Evolutionary conservation across 2,113 vertebrate species (phyloP).

Genomic region (Pachyramphus minor): DNA sequence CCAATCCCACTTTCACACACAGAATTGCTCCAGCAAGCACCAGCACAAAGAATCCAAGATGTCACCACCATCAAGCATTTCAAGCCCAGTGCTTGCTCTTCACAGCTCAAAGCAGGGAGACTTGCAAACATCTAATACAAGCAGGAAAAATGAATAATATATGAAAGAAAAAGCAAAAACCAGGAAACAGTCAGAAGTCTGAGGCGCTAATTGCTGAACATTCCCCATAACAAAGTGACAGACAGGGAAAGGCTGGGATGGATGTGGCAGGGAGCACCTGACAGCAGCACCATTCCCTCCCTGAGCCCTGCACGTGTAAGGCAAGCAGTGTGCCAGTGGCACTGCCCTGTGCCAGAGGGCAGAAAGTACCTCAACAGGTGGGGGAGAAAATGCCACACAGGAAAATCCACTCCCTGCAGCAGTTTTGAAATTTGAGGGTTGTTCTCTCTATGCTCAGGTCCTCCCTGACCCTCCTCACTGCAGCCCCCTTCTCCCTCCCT

Average conservation of each 20-base stretch:
- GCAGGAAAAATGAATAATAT: slow-evolving; percentile 63
- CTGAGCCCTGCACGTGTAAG: accelerated
- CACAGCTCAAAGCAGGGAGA: slow-evolving; percentile 34
- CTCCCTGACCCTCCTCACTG: neutral
- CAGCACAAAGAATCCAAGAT: neutral
- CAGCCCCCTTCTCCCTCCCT: neutral
- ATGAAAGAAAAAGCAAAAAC: slow-evolving; percentile 62
- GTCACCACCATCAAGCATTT: slow-evolving; percentile 42
- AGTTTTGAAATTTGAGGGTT: accelerated
- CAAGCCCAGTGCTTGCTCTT: slow-evolving; percentile 3
- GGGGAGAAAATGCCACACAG: neutral
- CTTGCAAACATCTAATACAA: slow-evolving; percentile 56
- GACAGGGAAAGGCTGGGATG: neutral
- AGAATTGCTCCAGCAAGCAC: neutral
- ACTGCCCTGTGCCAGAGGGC: accelerated
- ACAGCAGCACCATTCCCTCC: neutral
- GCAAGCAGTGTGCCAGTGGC: neutral
- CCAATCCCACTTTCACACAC: neutral
- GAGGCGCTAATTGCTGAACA: slow-evolving; percentile 29
- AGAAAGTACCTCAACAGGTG: no score
- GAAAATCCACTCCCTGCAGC: neutral
- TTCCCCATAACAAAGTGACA: neutral
- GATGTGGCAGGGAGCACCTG: neutral
- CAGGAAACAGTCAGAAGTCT: slow-evolving; percentile 23
- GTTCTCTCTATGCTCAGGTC: neutral